Percentiles rank a stretch among this genome's conserved stretches.
phyloP scores from a whole-genome alignment of 2,113 vertebrate genomes.

The Rostratula benghalensis region DNA sequence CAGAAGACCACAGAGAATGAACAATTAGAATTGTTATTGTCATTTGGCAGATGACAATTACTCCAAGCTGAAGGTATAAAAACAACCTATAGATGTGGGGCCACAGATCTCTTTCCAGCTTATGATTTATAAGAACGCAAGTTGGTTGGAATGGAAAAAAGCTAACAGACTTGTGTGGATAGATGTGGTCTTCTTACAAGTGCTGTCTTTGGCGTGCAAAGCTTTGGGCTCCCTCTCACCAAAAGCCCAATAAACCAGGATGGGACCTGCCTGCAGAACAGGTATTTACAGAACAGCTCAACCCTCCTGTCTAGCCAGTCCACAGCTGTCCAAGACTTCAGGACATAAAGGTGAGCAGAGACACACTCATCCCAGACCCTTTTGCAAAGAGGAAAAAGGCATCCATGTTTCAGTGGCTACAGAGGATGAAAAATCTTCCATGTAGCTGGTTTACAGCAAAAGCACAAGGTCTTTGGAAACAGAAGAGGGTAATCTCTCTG shows the following conservation, averaged over 20 bases:
- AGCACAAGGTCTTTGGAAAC: not conserved
- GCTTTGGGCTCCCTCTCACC: not conserved
- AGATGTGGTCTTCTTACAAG: accelerated
- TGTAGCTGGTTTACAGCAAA: not conserved
- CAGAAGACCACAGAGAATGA: not conserved
- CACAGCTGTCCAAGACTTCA: not conserved
- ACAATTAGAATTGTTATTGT: not conserved
- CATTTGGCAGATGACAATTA: not conserved
- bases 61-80: not conserved
- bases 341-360: not conserved
- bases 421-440: not conserved
- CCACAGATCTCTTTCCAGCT: not conserved
- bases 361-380: not conserved
- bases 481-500: not conserved
- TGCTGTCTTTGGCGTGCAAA: accelerated
- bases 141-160: not conserved
- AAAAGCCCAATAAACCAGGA: not conserved
- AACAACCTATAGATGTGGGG: not conserved
- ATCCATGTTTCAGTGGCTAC: not conserved
- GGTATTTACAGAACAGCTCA: not conserved
- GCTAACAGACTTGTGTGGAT: not conserved
- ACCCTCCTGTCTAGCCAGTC: not conserved
- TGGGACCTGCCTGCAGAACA: not conserved
- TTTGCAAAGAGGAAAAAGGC: not conserved
- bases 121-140: not conserved